Conservation (phyloP, 2,113 vertebrate genomes). For the Corythaixoides concolor region DNA sequence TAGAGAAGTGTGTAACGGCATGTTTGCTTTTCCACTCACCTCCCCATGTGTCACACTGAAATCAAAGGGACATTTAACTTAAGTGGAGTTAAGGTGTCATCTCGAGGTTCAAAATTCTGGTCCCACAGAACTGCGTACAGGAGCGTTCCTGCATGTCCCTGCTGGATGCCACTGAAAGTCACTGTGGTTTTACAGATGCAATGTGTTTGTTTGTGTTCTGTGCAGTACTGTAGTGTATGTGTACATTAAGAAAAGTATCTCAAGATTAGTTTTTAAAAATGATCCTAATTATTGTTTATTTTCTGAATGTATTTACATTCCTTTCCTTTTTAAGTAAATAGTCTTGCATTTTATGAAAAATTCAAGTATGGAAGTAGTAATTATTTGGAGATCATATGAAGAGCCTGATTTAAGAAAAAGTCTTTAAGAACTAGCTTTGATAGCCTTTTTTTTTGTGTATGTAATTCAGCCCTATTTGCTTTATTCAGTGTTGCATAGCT, state of each 20-base stretch:
- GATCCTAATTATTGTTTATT: not conserved
- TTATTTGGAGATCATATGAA: not conserved
- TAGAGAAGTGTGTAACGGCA: not conserved
- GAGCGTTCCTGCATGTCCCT: fast-evolving
- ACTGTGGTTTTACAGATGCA: not conserved
- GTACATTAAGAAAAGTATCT: not conserved
- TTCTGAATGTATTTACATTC: not conserved
- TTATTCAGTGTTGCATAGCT: not conserved
- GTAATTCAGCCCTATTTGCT: not conserved
- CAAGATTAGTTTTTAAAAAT: not conserved
- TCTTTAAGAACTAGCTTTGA: not conserved
- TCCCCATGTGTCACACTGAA: not conserved
- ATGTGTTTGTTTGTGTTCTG: not conserved
- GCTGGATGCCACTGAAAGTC: not conserved
- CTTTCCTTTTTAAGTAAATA: not conserved
- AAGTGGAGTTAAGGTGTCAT: not conserved
- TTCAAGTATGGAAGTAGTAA: not conserved
- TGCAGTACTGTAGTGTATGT: not conserved
- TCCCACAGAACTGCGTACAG: not conserved
- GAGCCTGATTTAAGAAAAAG: not conserved
- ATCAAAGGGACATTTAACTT: not conserved
- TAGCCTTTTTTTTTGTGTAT: not conserved
- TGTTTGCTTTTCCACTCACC: not conserved
- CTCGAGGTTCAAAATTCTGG: not conserved
- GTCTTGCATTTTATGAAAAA: not conserved